A percentile compares a stretch with the other conserved stretches of the same genome.
Conservation (phyloP, 1,140 invertebrate genomes). For the Drosophila pallidifrons region DNA sequence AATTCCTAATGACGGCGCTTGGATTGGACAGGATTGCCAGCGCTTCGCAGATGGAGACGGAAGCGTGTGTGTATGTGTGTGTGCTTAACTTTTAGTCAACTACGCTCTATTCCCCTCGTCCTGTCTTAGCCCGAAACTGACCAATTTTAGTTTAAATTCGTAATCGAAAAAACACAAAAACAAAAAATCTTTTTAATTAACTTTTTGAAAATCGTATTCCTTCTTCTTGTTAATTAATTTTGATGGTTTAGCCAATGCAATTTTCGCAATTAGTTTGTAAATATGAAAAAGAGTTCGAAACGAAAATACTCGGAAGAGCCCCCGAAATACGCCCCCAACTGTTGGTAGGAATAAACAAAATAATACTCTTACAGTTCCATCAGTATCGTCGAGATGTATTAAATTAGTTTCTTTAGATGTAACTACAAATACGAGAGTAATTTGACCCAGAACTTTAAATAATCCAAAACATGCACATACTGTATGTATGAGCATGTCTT, state of each 20-base stretch:
- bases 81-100: constrained; percentile 80
- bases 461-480: constrained; percentile 29
- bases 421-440: constrained; percentile 45
- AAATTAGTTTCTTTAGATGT: constrained; percentile 69
- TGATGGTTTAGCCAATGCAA: constrained; percentile 68
- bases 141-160: constrained; percentile 42
- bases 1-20: constrained; percentile 46
- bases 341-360: constrained; percentile 3
- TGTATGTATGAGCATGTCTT: constrained; percentile 33
- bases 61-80: constrained; percentile 52
- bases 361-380: constrained; percentile 35
- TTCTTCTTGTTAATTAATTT: constrained; percentile 60
- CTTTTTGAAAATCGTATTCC: constrained; percentile 18
- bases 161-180: constrained; percentile 1
- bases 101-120: constrained; percentile 42
- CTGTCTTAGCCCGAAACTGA: constrained; percentile 1
- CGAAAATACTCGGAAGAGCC: constrained; percentile 67
- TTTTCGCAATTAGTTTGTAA: constrained; percentile 75
- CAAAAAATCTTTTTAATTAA: constrained; percentile 33
- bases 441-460: constrained; percentile 29
- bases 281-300: constrained; percentile 69
- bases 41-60: constrained; percentile 13
- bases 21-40: constrained; percentile 37
- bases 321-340: constrained; percentile 50
- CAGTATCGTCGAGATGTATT: constrained; percentile 64